A percentile compares a stretch with the other conserved stretches of the same genome.
phyloP scores from a whole-genome alignment of 2,113 vertebrate species.

The Ramphastos sulfuratus region DNA sequence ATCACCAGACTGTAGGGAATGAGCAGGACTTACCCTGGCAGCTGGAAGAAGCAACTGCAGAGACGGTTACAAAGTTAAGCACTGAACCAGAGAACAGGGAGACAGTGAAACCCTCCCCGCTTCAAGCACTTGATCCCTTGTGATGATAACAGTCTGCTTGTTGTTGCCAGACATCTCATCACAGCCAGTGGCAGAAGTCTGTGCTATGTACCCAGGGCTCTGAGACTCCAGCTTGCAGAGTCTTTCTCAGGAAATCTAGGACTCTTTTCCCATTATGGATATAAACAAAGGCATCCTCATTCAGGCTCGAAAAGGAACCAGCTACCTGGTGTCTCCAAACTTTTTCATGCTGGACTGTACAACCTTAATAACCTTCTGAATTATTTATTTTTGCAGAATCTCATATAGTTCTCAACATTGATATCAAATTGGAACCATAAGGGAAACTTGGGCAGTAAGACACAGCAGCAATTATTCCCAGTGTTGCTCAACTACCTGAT shows the following conservation, averaged over 20 bases:
- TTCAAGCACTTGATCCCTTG: slow-evolving; percentile 44
- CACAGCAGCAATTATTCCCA: background rate
- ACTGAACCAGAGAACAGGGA: slow-evolving; percentile 26
- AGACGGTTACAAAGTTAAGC: slow-evolving; percentile 29
- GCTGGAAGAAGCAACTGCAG: slow-evolving; percentile 42
- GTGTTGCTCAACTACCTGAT: background rate
- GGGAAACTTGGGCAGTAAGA: slow-evolving; percentile 1
- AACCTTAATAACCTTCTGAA: slow-evolving; percentile 24
- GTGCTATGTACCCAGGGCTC: background rate
- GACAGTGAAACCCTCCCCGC: background rate
- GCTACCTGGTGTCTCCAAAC: background rate
- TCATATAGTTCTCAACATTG: background rate
- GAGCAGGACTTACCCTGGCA: background rate
- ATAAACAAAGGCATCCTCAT: background rate
- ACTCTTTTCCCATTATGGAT: background rate
- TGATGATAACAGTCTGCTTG: slow-evolving; percentile 40
- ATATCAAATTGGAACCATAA: slow-evolving; percentile 10
- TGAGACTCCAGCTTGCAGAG: background rate
- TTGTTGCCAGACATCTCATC: slow-evolving; percentile 26
- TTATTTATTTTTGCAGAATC: slow-evolving; percentile 27
- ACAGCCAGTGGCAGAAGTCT: slow-evolving; percentile 30
- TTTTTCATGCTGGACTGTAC: background rate
- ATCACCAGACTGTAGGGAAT: slow-evolving; percentile 23
- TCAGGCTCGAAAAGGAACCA: background rate
- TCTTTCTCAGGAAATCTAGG: background rate